These are phyloP conservation scores for Pithys albifrons DNA, from an alignment of 2,113 vertebrate genomes.

Conservation along the genomic window DNA sequence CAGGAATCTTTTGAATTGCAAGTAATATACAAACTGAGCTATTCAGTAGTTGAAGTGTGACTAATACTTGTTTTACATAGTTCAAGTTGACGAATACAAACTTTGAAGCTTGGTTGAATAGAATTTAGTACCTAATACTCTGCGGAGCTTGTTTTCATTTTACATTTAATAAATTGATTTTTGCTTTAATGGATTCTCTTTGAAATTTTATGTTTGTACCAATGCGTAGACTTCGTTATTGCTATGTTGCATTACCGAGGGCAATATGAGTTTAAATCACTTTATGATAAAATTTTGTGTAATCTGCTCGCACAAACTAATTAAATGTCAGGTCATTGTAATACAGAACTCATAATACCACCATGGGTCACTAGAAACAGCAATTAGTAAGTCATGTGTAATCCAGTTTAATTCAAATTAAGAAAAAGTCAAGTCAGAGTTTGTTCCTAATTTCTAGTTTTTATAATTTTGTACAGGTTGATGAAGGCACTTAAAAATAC, in stretches of 20 bases:
- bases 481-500: constrained; percentile 6
- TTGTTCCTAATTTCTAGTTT: constrained; percentile 65
- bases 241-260: background rate
- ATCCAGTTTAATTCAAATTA: constrained; percentile 71
- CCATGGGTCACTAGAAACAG: constrained; percentile 70
- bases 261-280: constrained; percentile 61
- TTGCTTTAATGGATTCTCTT: constrained; percentile 46
- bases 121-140: constrained; percentile 23
- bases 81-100: constrained; percentile 33
- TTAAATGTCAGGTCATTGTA: constrained; percentile 76
- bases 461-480: constrained; percentile 63
- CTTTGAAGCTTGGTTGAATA: constrained; percentile 24
- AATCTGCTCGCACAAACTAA: constrained; percentile 73
- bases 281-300: constrained; percentile 70
- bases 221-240: background rate
- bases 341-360: constrained; percentile 69
- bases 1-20: background rate
- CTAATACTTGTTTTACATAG: constrained; percentile 22
- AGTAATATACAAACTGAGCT: background rate
- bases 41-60: background rate
- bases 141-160: constrained; percentile 21
- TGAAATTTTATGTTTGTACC: constrained; percentile 42
- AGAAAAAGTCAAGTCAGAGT: constrained; percentile 60
- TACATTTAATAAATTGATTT: constrained; percentile 48
- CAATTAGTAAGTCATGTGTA: constrained; percentile 75